Evolutionary conservation across 2,113 vertebrate genomes (phyloP).

Genomic region (Rhinichthys klamathensis): DNA sequence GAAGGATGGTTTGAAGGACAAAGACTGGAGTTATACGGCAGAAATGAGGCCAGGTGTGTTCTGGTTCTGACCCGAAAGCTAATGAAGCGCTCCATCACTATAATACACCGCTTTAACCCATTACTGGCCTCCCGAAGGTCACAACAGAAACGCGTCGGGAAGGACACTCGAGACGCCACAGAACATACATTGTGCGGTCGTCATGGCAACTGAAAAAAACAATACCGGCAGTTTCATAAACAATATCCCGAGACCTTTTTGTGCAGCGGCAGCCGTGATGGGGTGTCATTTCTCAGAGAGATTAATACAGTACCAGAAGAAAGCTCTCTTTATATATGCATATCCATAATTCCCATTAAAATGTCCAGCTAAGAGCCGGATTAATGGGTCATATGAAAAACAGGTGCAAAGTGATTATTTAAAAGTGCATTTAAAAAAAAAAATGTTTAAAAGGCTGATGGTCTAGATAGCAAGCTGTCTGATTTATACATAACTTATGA

Average conservation of each 20-base stretch:
- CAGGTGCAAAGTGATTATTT: background rate
- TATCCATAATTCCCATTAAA: background rate
- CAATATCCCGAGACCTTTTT: constrained; percentile 22
- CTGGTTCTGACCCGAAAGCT: constrained; percentile 1
- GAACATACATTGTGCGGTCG: background rate
- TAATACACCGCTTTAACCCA: background rate
- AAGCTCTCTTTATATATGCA: background rate
- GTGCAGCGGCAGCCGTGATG: background rate
- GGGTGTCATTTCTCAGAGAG: background rate
- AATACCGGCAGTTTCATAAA: constrained; percentile 16
- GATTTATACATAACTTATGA: background rate
- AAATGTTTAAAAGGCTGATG: too few species aligned
- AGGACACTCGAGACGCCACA: background rate
- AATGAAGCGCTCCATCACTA: constrained; percentile 35
- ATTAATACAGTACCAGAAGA: background rate
- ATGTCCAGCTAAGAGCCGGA: background rate
- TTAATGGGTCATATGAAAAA: background rate
- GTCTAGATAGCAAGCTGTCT: background rate
- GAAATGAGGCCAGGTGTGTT: constrained; percentile 38
- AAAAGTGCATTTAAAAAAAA: background rate
- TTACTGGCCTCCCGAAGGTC: constrained; percentile 12
- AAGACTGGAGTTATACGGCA: background rate
- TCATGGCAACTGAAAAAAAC: constrained; percentile 7
- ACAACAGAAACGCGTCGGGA: background rate
- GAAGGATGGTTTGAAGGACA: constrained; percentile 38